phyloP scores from a whole-genome alignment of 2,113 vertebrate species.

The Galemys pyrenaicus region DNA sequence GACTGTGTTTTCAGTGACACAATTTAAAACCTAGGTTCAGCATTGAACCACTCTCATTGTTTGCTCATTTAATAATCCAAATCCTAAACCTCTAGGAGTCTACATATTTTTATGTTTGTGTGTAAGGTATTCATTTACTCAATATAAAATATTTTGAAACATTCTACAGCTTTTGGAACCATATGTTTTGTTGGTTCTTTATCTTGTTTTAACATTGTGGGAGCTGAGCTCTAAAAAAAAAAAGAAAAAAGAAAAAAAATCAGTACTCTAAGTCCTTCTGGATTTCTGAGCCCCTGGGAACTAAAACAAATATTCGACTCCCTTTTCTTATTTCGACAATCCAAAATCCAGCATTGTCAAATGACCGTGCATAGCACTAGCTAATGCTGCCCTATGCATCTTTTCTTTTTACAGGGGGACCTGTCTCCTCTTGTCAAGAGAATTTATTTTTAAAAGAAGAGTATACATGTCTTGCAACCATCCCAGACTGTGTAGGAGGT shows the following conservation, averaged over 20 bases:
- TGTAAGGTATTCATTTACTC: neutral
- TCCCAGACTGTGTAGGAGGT: too few species aligned
- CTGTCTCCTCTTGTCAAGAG: neutral
- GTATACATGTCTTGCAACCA: too few species aligned
- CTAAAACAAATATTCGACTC: neutral
- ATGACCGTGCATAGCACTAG: neutral
- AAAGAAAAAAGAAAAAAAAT: too few species aligned
- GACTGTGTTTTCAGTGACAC: neutral
- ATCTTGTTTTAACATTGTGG: neutral
- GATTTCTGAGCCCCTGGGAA: neutral
- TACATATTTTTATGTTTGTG: neutral
- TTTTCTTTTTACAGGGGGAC: neutral
- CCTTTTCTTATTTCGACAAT: neutral
- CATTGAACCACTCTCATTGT: neutral
- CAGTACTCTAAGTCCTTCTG: neutral
- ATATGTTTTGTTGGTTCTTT: neutral
- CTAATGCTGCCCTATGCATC: neutral
- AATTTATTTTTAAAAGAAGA: conserved; percentile 16
- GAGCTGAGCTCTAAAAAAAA: neutral
- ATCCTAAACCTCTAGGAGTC: neutral
- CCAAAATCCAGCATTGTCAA: neutral
- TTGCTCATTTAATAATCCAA: neutral
- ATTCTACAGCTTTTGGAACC: neutral
- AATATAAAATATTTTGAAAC: conserved; percentile 5
- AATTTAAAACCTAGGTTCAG: conserved; percentile 35